phyloP scores from a whole-genome alignment of 2,888 invertebrate species.

The Drosophila picticornis region DNA sequence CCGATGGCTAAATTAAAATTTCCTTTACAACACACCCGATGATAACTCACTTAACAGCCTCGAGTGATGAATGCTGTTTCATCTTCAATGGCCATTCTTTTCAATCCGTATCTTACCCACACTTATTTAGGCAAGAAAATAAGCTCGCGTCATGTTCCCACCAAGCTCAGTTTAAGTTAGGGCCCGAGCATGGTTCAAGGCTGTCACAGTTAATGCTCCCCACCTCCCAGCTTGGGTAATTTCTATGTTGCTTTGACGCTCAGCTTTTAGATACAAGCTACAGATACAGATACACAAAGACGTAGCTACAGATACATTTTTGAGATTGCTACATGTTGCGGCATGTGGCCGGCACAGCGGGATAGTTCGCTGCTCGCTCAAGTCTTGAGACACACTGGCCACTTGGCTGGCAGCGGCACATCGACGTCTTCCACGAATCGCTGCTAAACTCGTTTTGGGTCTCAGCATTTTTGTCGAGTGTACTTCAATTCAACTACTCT shows the following conservation, averaged over 20 bases:
- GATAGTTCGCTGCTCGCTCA: constrained; percentile 26
- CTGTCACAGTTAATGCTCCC: constrained; percentile 25
- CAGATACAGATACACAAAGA: constrained; percentile 19
- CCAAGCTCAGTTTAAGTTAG: constrained; percentile 37
- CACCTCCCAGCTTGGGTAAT: constrained; percentile 22
- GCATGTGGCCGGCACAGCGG: constrained; percentile 51
- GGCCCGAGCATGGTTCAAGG: constrained; percentile 48
- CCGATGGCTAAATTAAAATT: neutral
- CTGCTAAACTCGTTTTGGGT: constrained; percentile 71
- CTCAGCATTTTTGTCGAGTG: constrained; percentile 66
- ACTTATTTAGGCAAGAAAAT: constrained; percentile 26
- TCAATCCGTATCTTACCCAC: constrained; percentile 14
- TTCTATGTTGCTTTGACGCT: constrained; percentile 30
- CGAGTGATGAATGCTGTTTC: neutral
- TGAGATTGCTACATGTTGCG: constrained; percentile 38
- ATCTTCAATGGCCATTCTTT: constrained; percentile 23
- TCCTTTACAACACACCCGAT: neutral
- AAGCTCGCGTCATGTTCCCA: constrained; percentile 56
- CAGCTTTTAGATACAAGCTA: constrained; percentile 40
- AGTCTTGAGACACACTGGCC: constrained; percentile 18
- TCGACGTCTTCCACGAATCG: constrained; percentile 64
- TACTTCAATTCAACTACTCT: constrained; percentile 75
- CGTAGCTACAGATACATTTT: constrained; percentile 42
- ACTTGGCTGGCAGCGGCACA: constrained; percentile 23
- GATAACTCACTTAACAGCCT: constrained; percentile 19